Base-by-base conservation (phyloP, 2,113 vertebrate genomes). In the Callorhinus ursinus region DNA sequence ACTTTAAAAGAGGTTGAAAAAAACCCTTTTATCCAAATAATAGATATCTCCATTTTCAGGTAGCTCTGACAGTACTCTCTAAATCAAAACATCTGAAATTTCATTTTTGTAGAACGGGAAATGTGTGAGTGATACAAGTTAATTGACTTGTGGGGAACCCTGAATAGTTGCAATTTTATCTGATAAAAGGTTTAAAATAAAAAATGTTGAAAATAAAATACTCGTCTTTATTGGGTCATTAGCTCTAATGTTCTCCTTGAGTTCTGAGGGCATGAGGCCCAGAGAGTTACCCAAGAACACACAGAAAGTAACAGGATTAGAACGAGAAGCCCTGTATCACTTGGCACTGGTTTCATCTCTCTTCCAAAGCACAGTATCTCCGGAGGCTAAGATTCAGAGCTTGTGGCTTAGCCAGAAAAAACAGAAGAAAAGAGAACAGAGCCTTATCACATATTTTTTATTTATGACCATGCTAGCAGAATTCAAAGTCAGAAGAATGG, bases 141-240 rank as follows among this genome's bases (percentile, higher is more conserved):
- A 77, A 83, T 12, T 42, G 53, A 72, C 26, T 81, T 84, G 16
- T 79, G 49, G 33, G 26, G 31, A 92, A 71, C 51, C 57, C 19
- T 7, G 18, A n/a, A 63, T 57, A 84, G 39, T 7, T 90, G 14
- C 46, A 72, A 90, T 61, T 88, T 53, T 57, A 84, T 53, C 33
- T 83, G 24, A 59, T 59, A 93, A 88, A 71, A 81, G 22, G 57
- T 80, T 89, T 72, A 93, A 96, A 88, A 51, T 65, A 42, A 31
- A 57, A 57, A 33, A 61, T n/a, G 24, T 79, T 86, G 74, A 71
- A 89, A 92, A 88, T 84, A 74, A 93, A 96, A 80, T 59, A 46
- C 8, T 46, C 24, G 4, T 53, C n/a, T 67, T 57, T 21, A 0
- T 14, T 36, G 6, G 33, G 11, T 57, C 22, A 21, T 19, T 59